These are phyloP conservation scores for Jaculus jaculus DNA, from an alignment of 2,113 vertebrate species.

Conservation along the genomic window DNA sequence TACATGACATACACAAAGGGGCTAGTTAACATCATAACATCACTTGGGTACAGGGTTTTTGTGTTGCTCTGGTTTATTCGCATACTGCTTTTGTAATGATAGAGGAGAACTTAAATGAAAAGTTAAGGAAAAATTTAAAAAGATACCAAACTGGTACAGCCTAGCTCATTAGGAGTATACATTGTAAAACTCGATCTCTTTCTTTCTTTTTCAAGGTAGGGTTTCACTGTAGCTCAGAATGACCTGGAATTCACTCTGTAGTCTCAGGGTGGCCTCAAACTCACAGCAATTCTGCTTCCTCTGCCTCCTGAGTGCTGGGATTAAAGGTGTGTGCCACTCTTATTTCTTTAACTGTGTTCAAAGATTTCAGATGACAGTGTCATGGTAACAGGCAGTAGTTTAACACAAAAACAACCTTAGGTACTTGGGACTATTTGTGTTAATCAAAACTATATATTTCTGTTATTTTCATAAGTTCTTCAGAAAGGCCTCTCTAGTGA, in stretches of 20 bases:
- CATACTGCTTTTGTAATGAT: background rate
- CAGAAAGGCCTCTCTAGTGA: conserved; percentile 2
- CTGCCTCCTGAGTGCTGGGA: too few species aligned
- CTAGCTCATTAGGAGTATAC: background rate
- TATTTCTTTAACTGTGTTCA: background rate
- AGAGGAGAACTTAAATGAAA: conserved; percentile 8
- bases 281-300: too few species aligned
- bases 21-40: background rate
- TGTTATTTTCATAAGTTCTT: conserved; percentile 28
- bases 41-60: background rate
- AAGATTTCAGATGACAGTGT: conserved; percentile 11
- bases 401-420: background rate
- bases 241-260: too few species aligned
- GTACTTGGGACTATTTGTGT: background rate
- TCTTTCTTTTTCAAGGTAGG: too few species aligned
- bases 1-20: background rate
- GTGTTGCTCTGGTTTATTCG: background rate
- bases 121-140: background rate
- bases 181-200: too few species aligned
- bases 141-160: background rate
- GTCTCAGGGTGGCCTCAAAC: too few species aligned
- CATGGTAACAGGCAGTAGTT: background rate
- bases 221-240: too few species aligned
- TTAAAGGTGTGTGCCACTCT: too few species aligned
- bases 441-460: background rate